A percentile compares a stretch with the other conserved stretches of the same genome.
These are phyloP conservation scores for Meriones unguiculatus DNA, from an alignment of 2,113 vertebrate species.

Conservation along the genomic window DNA sequence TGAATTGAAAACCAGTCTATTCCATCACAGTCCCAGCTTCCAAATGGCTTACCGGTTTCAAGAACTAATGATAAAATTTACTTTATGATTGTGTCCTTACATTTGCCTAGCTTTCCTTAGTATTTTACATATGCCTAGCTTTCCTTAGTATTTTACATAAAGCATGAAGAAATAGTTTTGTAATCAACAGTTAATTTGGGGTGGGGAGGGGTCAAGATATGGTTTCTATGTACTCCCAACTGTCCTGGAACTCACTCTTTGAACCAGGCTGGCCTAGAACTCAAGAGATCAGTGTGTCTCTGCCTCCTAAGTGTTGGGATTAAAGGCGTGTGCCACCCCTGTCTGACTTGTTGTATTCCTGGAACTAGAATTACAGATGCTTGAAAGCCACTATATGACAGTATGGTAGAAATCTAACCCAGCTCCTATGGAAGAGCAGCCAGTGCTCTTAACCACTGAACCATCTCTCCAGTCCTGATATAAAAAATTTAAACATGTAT, in stretches of 20 bases:
- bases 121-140: not conserved
- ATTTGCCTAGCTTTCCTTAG: not conserved
- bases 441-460: not conserved
- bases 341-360: not conserved
- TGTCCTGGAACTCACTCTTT: not conserved
- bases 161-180: not conserved
- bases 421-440: not conserved
- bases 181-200: not conserved
- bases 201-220: not conserved
- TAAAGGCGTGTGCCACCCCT: not conserved
- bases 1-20: not conserved
- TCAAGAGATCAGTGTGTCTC: not conserved
- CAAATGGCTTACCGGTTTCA: slow-evolving; percentile 14
- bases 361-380: not conserved
- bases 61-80: not conserved
- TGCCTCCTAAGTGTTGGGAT: not conserved
- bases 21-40: slow-evolving; percentile 26
- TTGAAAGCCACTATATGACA: not conserved
- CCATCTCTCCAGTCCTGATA: not conserved
- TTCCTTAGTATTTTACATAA: slow-evolving; percentile 49
- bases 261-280: not conserved
- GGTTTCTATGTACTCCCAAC: not conserved
- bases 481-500: not conserved
- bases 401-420: not conserved
- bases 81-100: not conserved